Evolutionary conservation across 2,888 invertebrate species (phyloP).

Genomic region (Tineola bisselliella): DNA sequence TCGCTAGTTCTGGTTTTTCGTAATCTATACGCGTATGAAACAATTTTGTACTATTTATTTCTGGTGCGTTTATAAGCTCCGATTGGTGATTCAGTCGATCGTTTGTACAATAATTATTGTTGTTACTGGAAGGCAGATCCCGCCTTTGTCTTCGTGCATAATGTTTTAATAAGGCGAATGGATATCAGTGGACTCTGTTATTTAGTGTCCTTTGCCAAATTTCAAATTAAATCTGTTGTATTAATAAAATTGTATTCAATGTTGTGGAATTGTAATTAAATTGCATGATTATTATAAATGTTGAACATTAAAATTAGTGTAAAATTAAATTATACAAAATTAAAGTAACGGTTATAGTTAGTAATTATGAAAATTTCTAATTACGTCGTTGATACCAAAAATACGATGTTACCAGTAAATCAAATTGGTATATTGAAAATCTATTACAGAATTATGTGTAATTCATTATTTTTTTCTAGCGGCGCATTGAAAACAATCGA

Average conservation of each 20-base stretch:
- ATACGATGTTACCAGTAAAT: conserved; percentile 6
- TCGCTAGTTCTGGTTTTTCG: too few relatives aligned
- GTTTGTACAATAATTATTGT: background rate
- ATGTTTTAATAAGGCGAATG: background rate
- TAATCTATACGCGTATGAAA: too few relatives aligned
- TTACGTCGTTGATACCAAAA: background rate
- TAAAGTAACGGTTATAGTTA: background rate
- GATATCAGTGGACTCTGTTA: background rate
- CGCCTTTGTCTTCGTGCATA: background rate
- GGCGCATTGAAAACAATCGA: too few relatives aligned
- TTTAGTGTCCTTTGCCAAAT: background rate
- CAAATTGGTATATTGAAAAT: background rate
- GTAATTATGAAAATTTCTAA: background rate
- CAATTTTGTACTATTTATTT: conserved; percentile 13
- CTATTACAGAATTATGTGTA: too few relatives aligned
- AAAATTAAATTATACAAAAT: background rate
- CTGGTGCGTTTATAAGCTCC: background rate
- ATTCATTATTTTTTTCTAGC: too few relatives aligned
- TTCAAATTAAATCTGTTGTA: background rate
- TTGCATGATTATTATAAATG: background rate
- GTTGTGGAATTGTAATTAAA: conserved; percentile 4
- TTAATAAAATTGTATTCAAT: background rate
- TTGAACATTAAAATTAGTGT: conserved; percentile 4
- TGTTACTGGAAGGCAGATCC: background rate
- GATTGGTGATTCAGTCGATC: background rate